Evolutionary conservation across 2,113 vertebrate genomes (phyloP).

Genomic region (Psettodes erumei): DNA sequence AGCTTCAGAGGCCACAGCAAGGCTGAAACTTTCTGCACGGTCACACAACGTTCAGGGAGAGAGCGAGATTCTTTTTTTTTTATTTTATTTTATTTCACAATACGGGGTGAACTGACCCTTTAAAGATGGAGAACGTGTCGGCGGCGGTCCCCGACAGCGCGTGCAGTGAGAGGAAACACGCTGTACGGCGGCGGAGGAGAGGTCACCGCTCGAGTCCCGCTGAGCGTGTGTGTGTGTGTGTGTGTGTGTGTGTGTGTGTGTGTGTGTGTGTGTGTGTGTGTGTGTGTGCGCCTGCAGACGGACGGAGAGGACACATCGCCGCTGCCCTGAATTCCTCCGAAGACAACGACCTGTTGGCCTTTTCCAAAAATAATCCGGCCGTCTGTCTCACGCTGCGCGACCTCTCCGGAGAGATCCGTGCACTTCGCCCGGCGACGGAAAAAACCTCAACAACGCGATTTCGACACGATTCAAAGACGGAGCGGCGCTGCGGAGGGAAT

Average conservation of each 20-base stretch:
- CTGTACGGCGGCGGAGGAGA: not conserved
- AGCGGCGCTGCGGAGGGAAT: not conserved
- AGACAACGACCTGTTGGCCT: constrained; percentile 53
- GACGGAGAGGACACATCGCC: constrained; percentile 14
- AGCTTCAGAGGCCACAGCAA: not conserved
- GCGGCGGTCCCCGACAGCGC: too few species aligned
- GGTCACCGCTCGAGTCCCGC: not conserved
- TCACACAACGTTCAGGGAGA: too few species aligned
- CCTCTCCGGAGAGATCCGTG: not conserved
- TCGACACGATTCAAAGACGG: constrained; percentile 8
- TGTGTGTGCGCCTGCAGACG: too few species aligned
- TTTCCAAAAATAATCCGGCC: constrained; percentile 37
- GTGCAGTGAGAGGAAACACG: not conserved
- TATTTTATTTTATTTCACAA: too few species aligned
- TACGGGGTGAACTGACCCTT: not conserved
- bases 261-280: constrained; percentile 8
- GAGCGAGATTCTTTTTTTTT: too few species aligned
- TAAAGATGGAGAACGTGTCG: not conserved
- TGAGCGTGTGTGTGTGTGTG: not conserved
- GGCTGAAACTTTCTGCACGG: not conserved
- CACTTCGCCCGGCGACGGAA: not conserved
- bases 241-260: constrained; percentile 10
- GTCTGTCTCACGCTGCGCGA: constrained; percentile 18
- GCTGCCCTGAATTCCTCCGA: constrained; percentile 36
- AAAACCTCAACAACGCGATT: not conserved